Evolutionary conservation across 2,888 invertebrate genomes (phyloP).

Genomic region (Merodon equestris): DNA sequence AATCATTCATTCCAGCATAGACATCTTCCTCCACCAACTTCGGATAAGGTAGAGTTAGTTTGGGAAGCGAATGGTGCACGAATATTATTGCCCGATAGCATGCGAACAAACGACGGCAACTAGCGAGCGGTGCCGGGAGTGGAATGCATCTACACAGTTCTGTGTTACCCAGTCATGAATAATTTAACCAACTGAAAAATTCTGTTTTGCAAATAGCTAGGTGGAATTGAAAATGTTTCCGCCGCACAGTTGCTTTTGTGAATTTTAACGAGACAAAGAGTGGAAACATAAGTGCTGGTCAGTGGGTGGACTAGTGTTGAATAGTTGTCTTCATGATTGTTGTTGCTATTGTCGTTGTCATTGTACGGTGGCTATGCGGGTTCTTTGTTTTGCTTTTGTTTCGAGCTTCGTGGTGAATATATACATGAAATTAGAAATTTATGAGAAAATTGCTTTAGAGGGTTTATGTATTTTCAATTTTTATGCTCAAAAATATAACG

Average conservation of each 20-base stretch:
- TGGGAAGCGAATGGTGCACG: too few species aligned
- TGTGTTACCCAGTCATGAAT: slow-evolving; percentile 63
- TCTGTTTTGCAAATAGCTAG: slow-evolving; percentile 59
- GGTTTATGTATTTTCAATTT: too few species aligned
- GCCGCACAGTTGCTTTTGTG: slow-evolving; percentile 55
- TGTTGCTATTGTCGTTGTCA: neutral
- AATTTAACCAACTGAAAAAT: slow-evolving; percentile 67
- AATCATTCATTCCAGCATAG: slow-evolving; percentile 58
- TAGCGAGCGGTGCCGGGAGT: too few species aligned
- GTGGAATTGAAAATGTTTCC: slow-evolving; percentile 56
- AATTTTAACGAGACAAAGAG: slow-evolving; percentile 50
- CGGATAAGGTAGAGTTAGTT: too few species aligned
- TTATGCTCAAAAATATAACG: too few species aligned
- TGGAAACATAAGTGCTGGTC: neutral
- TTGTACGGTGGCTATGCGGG: neutral
- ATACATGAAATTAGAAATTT: too few species aligned
- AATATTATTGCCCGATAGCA: too few species aligned
- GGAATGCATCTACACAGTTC: slow-evolving; percentile 17
- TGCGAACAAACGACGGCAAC: slow-evolving; percentile 20
- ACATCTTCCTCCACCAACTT: neutral
- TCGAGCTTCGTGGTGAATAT: too few species aligned
- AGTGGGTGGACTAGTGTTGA: too few species aligned
- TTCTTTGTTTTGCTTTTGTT: too few species aligned
- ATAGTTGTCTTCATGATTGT: too few species aligned
- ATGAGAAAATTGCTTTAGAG: too few species aligned